Base-by-base conservation (phyloP, 2,797 vertebrate species). In the Anguilla anguilla region DNA sequence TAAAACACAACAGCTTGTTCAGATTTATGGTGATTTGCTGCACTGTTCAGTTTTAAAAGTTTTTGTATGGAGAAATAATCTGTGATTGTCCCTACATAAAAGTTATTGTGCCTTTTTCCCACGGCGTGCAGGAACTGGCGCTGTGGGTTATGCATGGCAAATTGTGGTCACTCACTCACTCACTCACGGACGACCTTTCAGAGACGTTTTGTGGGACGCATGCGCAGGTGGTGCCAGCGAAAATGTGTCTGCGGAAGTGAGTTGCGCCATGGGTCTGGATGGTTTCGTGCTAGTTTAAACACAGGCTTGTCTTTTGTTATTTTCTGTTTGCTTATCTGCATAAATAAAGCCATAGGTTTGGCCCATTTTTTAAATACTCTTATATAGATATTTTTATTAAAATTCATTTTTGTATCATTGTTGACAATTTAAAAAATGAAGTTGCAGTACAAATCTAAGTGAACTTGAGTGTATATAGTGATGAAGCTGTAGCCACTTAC, bases 41-140 rank as follows among this genome's bases (percentile, higher is more conserved):
- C 25, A n/a, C 64, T 72, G 69, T 72, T 31, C n/a, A 35, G 69
- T 72, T 72, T 28, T 72, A 72, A 72, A 72, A 72, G n/a, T 72
- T 13, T 72, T 15, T 72, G 28, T 35, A 11, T 31, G 69, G 69
- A 72, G 11, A 72, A 9, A 31, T 72, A 11, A 59, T 59, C 17
- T 59, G 17, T 19, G 57, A 9, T 53, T 13, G 51, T 13, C 7
- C 51, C 51, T 53, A 53, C 51, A 9, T 53, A 53, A 53, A 53
- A 53, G 7, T 53, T 53, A 53, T 53, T 13, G 11, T 53, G 51
- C 51, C 51, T 53, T 53, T 53, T 9, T 46, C 43, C 43, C 43
- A 46, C 43, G 5, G 43, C 43, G 5, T 4, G 43, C 43, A 46
- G 43, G 43, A 46, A 46, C 43, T 46, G 43, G 43, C 43, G 5